Evolutionary conservation across 1,140 invertebrate species (phyloP), one percentile per base, ranked within the genome.

Genomic region (Trachelipus rathkii): DNA sequence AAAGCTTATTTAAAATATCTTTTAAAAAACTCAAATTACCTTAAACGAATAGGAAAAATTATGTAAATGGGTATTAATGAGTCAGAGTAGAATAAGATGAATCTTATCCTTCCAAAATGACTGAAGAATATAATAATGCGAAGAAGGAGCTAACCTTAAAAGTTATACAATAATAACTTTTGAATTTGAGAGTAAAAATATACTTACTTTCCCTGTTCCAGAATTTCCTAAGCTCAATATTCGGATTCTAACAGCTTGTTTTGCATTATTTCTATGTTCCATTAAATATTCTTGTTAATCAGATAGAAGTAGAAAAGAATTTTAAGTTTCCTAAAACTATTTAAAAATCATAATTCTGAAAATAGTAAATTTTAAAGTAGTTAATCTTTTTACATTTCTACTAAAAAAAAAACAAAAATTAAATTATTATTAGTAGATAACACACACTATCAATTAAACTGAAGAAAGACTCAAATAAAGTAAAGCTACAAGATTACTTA

Each of bases 171-270:
- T 4, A 60, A 15, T 60, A 60, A n/a, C n/a, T n/a, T 15, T 19
- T 8, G 19, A 60, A 19, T 13, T 60, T 60, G 1, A 60, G 50
- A 60, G 11, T 3, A 60, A 60, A 60, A 60, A 15, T 19, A 8
- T 60, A 60, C 66, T 72, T 78, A 81, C 79, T 68, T 81, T 81
- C 8, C 79, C 79, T 15, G 77, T 76, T 50, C 79, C 79, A 33
- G 75, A 68, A 68, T 81, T 81, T 67, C 79, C 79, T n/a, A 81
- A 71, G 50, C 79, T 81, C 45, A 81, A 44, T n/a, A 81, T 75
- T 53, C 79, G 75, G 43, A 81, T 81, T 72, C 79, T 60, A 15
- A 60, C 50, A 8, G 50, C 8, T 8, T 60, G 50, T 60, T 60
- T 60, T 60, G 2, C 11, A 19, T 60, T 60, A 60, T 60, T 60